A percentile compares a stretch with the other conserved stretches of the same genome.
Conservation (phyloP, 1,140 invertebrate genomes). For the Ceratoteleas bidentatus region DNA sequence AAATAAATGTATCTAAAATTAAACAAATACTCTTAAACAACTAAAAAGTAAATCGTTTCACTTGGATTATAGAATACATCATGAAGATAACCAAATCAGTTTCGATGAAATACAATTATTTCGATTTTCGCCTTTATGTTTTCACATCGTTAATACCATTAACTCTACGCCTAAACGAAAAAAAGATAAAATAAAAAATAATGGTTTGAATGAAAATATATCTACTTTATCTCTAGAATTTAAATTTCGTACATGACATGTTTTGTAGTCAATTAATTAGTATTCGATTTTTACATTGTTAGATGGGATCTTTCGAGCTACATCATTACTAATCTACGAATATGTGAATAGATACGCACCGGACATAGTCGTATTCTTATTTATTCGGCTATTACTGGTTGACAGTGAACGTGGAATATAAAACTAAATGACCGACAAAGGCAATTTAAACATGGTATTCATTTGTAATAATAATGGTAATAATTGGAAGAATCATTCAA, state of each 20-base stretch:
- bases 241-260: background rate
- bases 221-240: background rate
- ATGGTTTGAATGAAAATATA: background rate
- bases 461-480: too few relatives aligned
- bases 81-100: too few relatives aligned
- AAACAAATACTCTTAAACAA: too few relatives aligned
- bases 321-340: constrained; percentile 1
- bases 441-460: too few relatives aligned
- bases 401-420: background rate
- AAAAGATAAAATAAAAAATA: background rate
- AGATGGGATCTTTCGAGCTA: constrained; percentile 10
- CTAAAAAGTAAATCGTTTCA: too few relatives aligned
- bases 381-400: background rate
- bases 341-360: background rate
- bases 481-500: too few relatives aligned
- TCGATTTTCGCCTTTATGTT: too few relatives aligned
- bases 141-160: too few relatives aligned
- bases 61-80: too few relatives aligned
- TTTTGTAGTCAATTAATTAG: constrained; percentile 17
- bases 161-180: background rate
- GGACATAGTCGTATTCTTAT: background rate
- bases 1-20: too few relatives aligned
- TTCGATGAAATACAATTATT: too few relatives aligned
- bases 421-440: background rate
- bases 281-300: constrained; percentile 14